phyloP scores from a whole-genome alignment of 2,888 invertebrate species.

The Pristionchus fissidentatus region DNA sequence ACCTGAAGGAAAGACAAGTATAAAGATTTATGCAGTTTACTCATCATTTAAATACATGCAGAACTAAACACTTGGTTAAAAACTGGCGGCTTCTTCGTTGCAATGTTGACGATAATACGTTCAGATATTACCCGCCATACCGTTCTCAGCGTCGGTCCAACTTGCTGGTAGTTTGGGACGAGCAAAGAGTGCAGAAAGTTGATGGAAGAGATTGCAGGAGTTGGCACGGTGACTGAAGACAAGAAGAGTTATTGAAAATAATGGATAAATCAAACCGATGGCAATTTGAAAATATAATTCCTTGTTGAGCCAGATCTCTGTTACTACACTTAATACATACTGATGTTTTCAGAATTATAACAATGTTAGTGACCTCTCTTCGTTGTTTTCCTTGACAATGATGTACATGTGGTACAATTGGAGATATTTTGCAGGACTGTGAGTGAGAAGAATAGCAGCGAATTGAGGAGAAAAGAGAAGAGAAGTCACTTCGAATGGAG shows the following conservation, averaged over 20 bases:
- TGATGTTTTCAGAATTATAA: not conserved
- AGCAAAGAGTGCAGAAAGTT: not conserved
- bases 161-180: not conserved
- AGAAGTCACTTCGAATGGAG: constrained; percentile 30
- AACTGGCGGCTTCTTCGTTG: too few relatives aligned
- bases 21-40: too few relatives aligned
- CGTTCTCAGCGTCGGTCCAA: not conserved
- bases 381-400: not conserved
- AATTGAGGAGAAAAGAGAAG: constrained; percentile 5
- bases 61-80: too few relatives aligned
- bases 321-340: too few relatives aligned
- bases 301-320: too few relatives aligned
- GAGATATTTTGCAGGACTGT: constrained; percentile 24
- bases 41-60: too few relatives aligned
- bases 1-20: not conserved
- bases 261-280: constrained; percentile 21
- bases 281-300: not conserved
- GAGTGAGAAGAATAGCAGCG: not conserved
- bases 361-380: constrained; percentile 1
- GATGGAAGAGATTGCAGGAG: not conserved
- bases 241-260: too few relatives aligned
- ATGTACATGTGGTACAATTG: constrained; percentile 27
- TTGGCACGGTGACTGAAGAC: constrained; percentile 1
- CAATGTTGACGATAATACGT: too few relatives aligned
- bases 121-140: too few relatives aligned